These are phyloP conservation scores for Melanaphis sacchari DNA, from an alignment of 1,140 invertebrate genomes.

Conservation along the genomic window DNA sequence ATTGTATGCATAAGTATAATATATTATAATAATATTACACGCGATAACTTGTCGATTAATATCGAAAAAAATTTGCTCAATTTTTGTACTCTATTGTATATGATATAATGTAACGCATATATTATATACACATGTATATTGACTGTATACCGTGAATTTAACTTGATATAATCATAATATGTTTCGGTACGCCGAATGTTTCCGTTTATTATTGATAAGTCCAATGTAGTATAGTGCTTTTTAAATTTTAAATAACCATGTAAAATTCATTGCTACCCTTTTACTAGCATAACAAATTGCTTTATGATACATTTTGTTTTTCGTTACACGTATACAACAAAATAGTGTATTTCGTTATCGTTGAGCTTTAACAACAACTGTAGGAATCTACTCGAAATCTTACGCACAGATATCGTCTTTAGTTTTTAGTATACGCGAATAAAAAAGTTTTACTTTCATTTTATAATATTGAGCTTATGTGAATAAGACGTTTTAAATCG, in stretches of 20 bases:
- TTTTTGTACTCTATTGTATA: background rate
- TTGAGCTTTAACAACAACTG: background rate
- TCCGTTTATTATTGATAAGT: conserved; percentile 11
- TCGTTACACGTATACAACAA: background rate
- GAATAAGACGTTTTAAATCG: background rate
- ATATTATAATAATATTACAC: background rate
- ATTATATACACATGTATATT: too few species aligned
- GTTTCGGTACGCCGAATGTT: background rate
- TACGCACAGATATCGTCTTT: background rate
- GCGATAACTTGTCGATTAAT: background rate
- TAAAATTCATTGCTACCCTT: background rate
- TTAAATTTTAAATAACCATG: conserved; percentile 3
- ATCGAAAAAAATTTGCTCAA: background rate
- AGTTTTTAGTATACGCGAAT: background rate
- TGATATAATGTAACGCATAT: background rate
- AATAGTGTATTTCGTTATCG: background rate
- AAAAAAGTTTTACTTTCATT: background rate
- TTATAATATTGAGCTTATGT: background rate
- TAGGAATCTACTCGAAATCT: background rate
- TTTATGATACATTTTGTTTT: background rate
- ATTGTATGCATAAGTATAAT: background rate
- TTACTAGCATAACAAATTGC: background rate
- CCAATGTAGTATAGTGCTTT: background rate
- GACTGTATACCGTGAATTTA: background rate
- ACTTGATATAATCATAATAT: background rate